phyloP scores from a whole-genome alignment of 2,113 vertebrate genomes.

The Mesembrinibis cayennensis region DNA sequence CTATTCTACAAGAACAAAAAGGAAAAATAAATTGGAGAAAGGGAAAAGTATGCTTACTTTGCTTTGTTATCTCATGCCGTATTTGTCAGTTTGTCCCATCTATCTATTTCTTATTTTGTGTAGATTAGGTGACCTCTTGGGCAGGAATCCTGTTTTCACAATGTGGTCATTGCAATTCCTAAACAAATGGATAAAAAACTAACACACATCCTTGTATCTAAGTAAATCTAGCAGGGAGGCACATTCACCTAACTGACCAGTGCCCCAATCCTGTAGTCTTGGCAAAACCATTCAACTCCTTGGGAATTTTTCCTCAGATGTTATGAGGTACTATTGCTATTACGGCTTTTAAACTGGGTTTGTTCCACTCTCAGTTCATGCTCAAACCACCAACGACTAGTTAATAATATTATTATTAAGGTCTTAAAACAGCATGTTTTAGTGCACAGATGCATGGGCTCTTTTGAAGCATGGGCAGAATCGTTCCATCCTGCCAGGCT shows the following conservation, averaged over 20 bases:
- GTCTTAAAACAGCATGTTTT: conserved; percentile 2
- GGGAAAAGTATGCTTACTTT: background rate
- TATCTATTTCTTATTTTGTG: background rate
- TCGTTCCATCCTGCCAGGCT: conserved; percentile 2
- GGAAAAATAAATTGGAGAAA: background rate
- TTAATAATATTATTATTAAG: conserved; percentile 5
- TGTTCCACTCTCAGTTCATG: background rate
- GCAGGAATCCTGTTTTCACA: background rate
- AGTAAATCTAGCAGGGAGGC: background rate
- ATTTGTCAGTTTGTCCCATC: background rate
- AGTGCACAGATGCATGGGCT: background rate
- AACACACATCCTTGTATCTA: background rate
- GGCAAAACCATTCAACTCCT: background rate
- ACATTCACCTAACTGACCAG: background rate
- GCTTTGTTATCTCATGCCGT: background rate
- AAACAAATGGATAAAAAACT: background rate
- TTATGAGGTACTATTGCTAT: background rate
- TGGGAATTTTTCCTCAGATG: background rate
- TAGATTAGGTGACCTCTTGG: background rate
- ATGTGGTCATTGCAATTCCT: background rate
- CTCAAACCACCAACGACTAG: background rate
- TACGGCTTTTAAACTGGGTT: background rate
- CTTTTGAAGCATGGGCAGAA: background rate
- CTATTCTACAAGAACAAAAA: background rate
- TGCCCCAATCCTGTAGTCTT: background rate